Evolutionary conservation across 2,797 vertebrate genomes (phyloP).

Genomic region (Takifugu rubripes): DNA sequence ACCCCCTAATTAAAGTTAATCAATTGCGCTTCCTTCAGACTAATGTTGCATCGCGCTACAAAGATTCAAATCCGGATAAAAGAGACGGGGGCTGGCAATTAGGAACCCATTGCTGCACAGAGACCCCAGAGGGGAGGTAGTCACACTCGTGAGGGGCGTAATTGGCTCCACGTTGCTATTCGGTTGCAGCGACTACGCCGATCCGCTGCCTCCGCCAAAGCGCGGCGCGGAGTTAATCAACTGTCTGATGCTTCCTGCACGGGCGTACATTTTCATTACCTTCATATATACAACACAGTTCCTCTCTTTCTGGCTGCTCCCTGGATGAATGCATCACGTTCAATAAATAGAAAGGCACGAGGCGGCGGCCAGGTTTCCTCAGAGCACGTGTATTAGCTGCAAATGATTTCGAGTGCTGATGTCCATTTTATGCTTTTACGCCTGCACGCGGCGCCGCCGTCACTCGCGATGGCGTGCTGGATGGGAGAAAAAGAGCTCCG

Average conservation of each 20-base stretch:
- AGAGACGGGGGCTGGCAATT: slow-evolving; percentile 59
- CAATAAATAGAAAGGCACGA: slow-evolving; percentile 11
- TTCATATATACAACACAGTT: slow-evolving; percentile 21
- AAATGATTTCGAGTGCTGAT: too few species aligned
- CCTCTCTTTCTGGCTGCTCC: neutral
- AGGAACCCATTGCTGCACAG: slow-evolving; percentile 62
- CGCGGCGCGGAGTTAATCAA: slow-evolving; percentile 52
- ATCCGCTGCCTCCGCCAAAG: slow-evolving; percentile 28
- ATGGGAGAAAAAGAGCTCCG: slow-evolving; percentile 25
- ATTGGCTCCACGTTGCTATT: slow-evolving; percentile 68
- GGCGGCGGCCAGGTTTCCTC: slow-evolving; percentile 7
- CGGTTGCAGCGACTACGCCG: slow-evolving; percentile 45
- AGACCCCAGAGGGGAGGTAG: slow-evolving; percentile 61
- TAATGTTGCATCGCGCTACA: slow-evolving; percentile 56
- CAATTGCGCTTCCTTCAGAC: slow-evolving; percentile 47
- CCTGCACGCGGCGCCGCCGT: slow-evolving; percentile 7
- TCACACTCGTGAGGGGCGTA: slow-evolving; percentile 44
- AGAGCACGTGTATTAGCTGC: too few species aligned
- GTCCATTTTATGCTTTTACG: neutral
- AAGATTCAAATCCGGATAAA: slow-evolving; percentile 58
- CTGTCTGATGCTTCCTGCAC: slow-evolving; percentile 12
- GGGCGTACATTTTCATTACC: slow-evolving; percentile 33
- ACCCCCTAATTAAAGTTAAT: slow-evolving; percentile 57
- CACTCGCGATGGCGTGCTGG: slow-evolving; percentile 21
- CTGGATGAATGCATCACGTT: slow-evolving; percentile 1